These are phyloP conservation scores for Tor tambroides DNA, from an alignment of 2,113 vertebrate genomes.

Conservation along the genomic window DNA sequence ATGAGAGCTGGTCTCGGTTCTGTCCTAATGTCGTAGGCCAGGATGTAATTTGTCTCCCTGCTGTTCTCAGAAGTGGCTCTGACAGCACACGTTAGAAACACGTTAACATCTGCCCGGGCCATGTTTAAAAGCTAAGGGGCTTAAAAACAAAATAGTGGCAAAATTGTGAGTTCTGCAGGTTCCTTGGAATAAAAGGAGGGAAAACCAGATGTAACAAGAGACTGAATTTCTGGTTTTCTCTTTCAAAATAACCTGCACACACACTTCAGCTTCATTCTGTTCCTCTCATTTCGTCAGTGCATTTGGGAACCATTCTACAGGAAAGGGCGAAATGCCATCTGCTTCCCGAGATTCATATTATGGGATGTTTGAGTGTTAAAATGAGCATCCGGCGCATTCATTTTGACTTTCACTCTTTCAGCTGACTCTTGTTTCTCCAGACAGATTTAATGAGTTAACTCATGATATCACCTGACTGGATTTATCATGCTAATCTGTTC, in stretches of 20 bases:
- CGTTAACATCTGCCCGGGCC: slow-evolving; percentile 28
- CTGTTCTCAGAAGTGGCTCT: slow-evolving; percentile 20
- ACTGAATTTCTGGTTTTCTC: not conserved
- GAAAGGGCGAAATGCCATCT: slow-evolving; percentile 59
- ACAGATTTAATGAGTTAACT: not conserved
- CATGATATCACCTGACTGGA: slow-evolving; percentile 8
- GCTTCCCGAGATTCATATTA: slow-evolving; percentile 59
- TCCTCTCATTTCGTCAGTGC: slow-evolving; percentile 6
- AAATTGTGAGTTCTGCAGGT: not conserved
- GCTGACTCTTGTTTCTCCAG: not conserved
- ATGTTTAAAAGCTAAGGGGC: slow-evolving; percentile 24
- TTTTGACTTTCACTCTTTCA: slow-evolving; percentile 13
- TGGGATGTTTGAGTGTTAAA: slow-evolving; percentile 46
- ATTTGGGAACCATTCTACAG: slow-evolving; percentile 49
- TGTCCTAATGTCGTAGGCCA: not conserved
- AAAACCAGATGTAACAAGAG: not conserved
- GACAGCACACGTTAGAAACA: slow-evolving; percentile 17
- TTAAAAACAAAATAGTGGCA: not conserved
- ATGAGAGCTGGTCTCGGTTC: not conserved
- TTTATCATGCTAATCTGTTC: not conserved
- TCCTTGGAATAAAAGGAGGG: not conserved
- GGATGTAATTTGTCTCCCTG: slow-evolving; percentile 14
- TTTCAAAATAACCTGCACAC: slow-evolving; percentile 45
- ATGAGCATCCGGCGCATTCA: slow-evolving; percentile 36
- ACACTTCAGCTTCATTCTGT: not conserved